phyloP scores from a whole-genome alignment of 2,797 vertebrate species.

The Calcarius lapponicus region DNA sequence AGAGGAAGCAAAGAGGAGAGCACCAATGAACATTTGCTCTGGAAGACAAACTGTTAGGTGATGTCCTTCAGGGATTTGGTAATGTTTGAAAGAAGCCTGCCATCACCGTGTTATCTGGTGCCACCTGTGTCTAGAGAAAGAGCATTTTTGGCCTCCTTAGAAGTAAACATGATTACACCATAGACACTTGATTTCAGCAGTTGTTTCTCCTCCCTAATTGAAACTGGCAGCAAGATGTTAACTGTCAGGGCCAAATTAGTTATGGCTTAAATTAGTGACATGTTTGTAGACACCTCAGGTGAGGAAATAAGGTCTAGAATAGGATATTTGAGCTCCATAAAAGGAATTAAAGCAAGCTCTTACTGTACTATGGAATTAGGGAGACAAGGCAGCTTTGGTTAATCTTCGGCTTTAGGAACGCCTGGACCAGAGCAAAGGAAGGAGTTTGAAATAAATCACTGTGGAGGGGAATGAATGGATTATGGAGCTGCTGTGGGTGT shows the following conservation, averaged over 20 bases:
- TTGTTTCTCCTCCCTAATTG: neutral
- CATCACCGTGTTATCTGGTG: neutral
- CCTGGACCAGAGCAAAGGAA: neutral
- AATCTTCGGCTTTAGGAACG: neutral
- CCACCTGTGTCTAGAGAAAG: neutral
- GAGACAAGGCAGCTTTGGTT: neutral
- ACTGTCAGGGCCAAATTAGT: neutral
- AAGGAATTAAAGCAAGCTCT: neutral
- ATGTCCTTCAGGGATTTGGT: neutral
- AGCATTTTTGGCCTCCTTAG: neutral
- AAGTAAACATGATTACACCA: neutral
- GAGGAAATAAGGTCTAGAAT: neutral
- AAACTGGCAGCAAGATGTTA: neutral
- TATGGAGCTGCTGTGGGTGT: neutral
- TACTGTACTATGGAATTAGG: neutral
- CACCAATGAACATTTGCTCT: neutral
- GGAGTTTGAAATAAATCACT: neutral
- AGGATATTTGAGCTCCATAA: neutral
- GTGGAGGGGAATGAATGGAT: neutral
- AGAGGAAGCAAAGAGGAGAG: neutral
- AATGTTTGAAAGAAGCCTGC: neutral
- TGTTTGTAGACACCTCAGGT: neutral
- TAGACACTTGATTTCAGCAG: neutral
- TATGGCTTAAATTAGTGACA: neutral
- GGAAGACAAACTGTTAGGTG: neutral